A percentile compares a stretch with the other conserved stretches of the same genome.
phyloP scores from a whole-genome alignment of 2,797 vertebrate genomes.

The Micromesistius poutassou region DNA sequence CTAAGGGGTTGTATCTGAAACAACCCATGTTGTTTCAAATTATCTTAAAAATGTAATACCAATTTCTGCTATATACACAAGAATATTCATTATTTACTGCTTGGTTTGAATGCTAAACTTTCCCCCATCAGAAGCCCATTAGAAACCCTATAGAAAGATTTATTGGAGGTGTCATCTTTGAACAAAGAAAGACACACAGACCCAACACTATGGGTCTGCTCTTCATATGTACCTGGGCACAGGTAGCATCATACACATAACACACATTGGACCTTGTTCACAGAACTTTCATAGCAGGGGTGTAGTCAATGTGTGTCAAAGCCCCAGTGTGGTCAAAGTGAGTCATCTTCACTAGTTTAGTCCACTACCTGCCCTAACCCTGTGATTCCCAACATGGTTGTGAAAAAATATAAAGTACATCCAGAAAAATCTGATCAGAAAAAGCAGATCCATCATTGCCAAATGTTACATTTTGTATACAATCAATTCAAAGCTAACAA shows the following conservation, averaged over 20 bases:
- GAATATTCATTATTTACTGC: neutral
- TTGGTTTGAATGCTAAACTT: neutral
- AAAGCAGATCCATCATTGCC: too few species aligned
- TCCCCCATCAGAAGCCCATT: neutral
- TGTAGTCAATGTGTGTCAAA: neutral
- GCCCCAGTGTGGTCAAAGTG: neutral
- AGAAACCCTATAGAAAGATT: neutral
- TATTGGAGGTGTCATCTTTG: neutral
- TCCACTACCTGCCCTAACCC: neutral
- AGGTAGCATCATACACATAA: neutral
- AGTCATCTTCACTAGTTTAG: neutral
- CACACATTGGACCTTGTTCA: neutral
- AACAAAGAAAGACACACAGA: neutral
- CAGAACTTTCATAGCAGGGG: neutral
- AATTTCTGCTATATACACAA: neutral
- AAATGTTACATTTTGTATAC: neutral
- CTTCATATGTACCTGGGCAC: neutral
- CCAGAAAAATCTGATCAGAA: too few species aligned
- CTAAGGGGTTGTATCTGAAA: neutral
- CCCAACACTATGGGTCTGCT: neutral
- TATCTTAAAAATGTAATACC: neutral
- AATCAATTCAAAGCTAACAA: neutral
- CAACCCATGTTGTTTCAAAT: neutral
- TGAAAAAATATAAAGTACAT: too few species aligned
- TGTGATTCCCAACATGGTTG: neutral